These are phyloP conservation scores for Syrmaticus mikado DNA, from an alignment of 2,113 vertebrate species.

Conservation along the genomic window DNA sequence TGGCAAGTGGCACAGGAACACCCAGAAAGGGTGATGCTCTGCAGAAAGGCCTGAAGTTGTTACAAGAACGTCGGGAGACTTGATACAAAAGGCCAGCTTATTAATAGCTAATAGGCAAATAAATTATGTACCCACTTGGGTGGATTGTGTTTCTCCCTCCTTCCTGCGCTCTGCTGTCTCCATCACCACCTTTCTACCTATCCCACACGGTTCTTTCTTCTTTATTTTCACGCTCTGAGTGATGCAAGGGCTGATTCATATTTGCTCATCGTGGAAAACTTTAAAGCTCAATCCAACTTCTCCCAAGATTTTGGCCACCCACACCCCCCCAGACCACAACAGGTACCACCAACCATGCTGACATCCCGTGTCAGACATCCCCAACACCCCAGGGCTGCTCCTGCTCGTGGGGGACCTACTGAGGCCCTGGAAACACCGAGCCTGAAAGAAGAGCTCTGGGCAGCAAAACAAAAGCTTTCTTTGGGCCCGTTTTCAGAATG, in stretches of 20 bases:
- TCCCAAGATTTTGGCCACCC: accelerated
- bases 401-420: accelerated
- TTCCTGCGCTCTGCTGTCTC: neutral
- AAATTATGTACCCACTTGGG: constrained; percentile 32
- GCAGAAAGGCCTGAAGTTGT: constrained; percentile 70
- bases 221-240: neutral
- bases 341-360: no score
- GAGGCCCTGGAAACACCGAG: neutral
- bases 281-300: neutral
- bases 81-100: constrained; percentile 51
- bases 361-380: accelerated
- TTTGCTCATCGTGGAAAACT: neutral
- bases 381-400: neutral
- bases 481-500: neutral
- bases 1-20: constrained; percentile 35
- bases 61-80: constrained; percentile 58
- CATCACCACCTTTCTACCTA: neutral
- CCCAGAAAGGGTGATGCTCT: constrained; percentile 36
- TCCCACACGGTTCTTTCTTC: neutral
- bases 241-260: accelerated
- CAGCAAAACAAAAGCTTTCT: constrained; percentile 45
- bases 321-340: neutral
- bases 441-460: constrained; percentile 19
- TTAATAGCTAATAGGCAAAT: constrained; percentile 63
- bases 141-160: constrained; percentile 31